Percentiles rank a stretch among this genome's conserved stretches.
phyloP scores from a whole-genome alignment of 1,140 invertebrate species.

The Nasonia giraulti region DNA sequence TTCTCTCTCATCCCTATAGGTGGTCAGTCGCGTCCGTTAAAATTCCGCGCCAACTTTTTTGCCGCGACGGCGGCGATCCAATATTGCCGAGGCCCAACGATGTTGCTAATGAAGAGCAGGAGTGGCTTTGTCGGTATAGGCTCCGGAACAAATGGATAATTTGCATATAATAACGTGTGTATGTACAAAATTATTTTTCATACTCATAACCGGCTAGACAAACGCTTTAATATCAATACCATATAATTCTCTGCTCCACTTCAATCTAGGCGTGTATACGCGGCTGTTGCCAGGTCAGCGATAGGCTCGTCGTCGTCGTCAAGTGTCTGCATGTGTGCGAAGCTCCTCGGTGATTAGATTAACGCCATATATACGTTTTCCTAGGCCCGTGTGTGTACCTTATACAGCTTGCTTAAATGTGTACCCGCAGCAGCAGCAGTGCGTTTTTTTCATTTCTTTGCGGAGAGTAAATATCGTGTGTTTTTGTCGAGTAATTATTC shows the following conservation, averaged over 20 bases:
- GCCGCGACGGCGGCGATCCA: not conserved
- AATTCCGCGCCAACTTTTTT: slow-evolving; percentile 39
- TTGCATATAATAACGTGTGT: too few species aligned
- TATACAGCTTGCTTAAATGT: too few species aligned
- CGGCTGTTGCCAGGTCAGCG: not conserved
- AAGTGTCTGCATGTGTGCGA: not conserved
- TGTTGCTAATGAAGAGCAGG: slow-evolving; percentile 32
- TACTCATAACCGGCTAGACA: not conserved
- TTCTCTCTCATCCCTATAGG: slow-evolving; percentile 6
- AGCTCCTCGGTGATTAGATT: not conserved
- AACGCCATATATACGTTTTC: not conserved
- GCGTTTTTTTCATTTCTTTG: too few species aligned
- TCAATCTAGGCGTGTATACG: too few species aligned
- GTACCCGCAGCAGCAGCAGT: too few species aligned
- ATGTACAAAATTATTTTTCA: too few species aligned
- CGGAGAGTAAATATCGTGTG: too few species aligned
- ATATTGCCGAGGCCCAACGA: not conserved
- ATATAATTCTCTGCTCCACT: too few species aligned
- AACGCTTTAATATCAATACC: not conserved
- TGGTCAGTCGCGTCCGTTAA: slow-evolving; percentile 33
- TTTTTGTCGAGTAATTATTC: too few species aligned
- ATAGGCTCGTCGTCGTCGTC: not conserved
- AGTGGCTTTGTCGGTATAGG: not conserved
- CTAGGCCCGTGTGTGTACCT: not conserved
- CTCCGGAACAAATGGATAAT: not conserved